These are phyloP conservation scores for Oxytorus armatus DNA, from an alignment of 2,888 invertebrate genomes.

Conservation along the genomic window DNA sequence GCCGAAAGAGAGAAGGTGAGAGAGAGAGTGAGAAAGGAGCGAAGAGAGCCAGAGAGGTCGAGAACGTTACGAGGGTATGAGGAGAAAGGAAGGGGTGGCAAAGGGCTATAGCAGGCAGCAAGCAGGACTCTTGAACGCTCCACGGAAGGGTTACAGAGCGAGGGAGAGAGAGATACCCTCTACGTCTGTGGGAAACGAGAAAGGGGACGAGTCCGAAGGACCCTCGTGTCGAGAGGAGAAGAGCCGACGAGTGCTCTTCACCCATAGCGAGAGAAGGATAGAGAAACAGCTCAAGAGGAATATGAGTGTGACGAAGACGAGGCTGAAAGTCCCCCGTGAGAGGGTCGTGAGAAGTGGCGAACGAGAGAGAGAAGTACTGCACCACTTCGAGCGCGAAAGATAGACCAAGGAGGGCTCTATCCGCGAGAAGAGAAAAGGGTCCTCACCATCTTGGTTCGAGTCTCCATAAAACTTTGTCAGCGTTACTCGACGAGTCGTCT, in stretches of 20 bases:
- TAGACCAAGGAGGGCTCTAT: slow-evolving; percentile 34
- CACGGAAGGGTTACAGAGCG: slow-evolving; percentile 58
- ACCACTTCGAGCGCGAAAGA: slow-evolving; percentile 51
- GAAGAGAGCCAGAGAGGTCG: slow-evolving; percentile 63
- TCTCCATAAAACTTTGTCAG: slow-evolving; percentile 70
- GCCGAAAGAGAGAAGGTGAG: no score
- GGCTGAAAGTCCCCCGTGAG: slow-evolving; percentile 39
- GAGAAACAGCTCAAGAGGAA: slow-evolving; percentile 42
- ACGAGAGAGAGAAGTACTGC: slow-evolving; percentile 43
- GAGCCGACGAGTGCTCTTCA: slow-evolving; percentile 80
- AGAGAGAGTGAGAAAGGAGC: slow-evolving; percentile 53
- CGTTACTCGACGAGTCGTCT: slow-evolving; percentile 62
- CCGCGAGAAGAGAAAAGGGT: slow-evolving; percentile 43
- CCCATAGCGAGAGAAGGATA: slow-evolving; percentile 43
- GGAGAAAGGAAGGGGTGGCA: slow-evolving; percentile 25
- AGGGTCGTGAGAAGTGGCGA: slow-evolving; percentile 52
- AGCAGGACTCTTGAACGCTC: slow-evolving; percentile 58
- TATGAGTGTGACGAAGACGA: slow-evolving; percentile 30
- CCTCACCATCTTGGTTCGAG: slow-evolving; percentile 61
- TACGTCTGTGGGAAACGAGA: slow-evolving; percentile 40
- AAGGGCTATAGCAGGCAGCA: slow-evolving; percentile 33
- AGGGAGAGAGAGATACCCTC: slow-evolving; percentile 30
- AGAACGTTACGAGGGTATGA: slow-evolving; percentile 54
- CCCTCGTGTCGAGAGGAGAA: slow-evolving; percentile 81
- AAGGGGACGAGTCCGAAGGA: slow-evolving; percentile 75